Evolutionary conservation across 2,113 vertebrate species (phyloP).

Genomic region (Gymnobelideus leadbeateri): DNA sequence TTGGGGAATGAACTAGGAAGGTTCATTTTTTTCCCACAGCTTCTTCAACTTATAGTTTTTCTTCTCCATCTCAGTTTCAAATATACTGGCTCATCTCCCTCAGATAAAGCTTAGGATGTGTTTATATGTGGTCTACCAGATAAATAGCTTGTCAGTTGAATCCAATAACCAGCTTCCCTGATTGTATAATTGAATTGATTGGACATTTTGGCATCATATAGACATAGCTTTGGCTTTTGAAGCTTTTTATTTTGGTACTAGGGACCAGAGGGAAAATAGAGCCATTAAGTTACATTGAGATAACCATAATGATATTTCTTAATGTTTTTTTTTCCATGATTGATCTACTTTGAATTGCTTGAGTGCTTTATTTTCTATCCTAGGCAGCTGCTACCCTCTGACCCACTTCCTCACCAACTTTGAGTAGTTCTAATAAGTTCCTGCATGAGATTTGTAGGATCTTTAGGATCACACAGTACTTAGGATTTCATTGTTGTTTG

Average conservation of each 20-base stretch:
- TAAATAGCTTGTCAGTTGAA: background rate
- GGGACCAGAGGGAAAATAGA: background rate
- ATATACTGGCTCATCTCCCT: background rate
- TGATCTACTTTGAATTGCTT: slow-evolving; percentile 2
- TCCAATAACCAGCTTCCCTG: background rate
- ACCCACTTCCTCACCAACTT: background rate
- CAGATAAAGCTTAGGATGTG: background rate
- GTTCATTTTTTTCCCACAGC: background rate
- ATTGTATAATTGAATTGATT: slow-evolving; percentile 23
- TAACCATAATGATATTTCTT: slow-evolving; percentile 7
- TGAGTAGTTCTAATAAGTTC: slow-evolving; percentile 26
- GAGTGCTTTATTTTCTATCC: background rate
- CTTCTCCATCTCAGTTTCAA: background rate
- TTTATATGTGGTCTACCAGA: slow-evolving; percentile 1
- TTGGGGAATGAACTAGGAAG: background rate
- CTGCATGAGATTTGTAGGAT: slow-evolving; percentile 1
- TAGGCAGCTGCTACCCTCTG: background rate
- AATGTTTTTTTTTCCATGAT: background rate
- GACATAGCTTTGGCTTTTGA: slow-evolving; percentile 2
- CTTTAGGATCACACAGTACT: slow-evolving; percentile 15
- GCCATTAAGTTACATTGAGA: slow-evolving; percentile 42
- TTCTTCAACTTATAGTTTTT: background rate
- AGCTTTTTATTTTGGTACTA: background rate
- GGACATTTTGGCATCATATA: background rate
- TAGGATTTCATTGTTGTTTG: slow-evolving; percentile 24